phyloP scores from a whole-genome alignment of 2,888 invertebrate species.

The Cryptus viduatorius region DNA sequence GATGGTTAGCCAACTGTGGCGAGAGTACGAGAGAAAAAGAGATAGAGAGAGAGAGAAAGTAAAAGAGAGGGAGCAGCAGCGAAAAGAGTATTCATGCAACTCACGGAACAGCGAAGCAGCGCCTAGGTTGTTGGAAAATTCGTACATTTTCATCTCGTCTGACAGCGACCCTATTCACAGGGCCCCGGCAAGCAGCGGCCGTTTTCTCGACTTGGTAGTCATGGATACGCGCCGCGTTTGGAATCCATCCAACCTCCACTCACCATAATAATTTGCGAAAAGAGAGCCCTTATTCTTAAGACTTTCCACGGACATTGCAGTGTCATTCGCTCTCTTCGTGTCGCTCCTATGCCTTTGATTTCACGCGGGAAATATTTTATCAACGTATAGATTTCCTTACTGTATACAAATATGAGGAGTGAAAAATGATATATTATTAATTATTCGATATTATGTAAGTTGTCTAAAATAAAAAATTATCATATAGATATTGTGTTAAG shows the following conservation, averaged over 20 bases:
- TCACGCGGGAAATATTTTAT: too few relatives aligned
- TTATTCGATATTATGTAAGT: too few relatives aligned
- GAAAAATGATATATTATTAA: too few relatives aligned
- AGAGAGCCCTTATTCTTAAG: slow-evolving; percentile 63
- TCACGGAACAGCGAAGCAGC: slow-evolving; percentile 50
- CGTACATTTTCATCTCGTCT: slow-evolving; percentile 64
- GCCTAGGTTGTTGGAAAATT: slow-evolving; percentile 59
- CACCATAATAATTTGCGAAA: slow-evolving; percentile 70
- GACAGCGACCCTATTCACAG: slow-evolving; percentile 55
- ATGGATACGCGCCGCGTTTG: slow-evolving; percentile 64
- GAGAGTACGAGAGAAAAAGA: not conserved
- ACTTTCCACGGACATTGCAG: slow-evolving; percentile 60
- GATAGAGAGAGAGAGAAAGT: slow-evolving; percentile 2
- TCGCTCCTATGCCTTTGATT: too few relatives aligned
- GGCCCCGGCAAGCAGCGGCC: slow-evolving; percentile 9
- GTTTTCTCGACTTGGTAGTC: slow-evolving; percentile 66
- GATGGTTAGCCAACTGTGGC: slow-evolving; percentile 26
- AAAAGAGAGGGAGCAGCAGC: not conserved
- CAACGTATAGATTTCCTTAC: too few relatives aligned
- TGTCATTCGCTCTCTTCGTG: slow-evolving; percentile 54
- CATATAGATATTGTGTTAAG: too few relatives aligned
- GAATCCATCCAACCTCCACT: slow-evolving; percentile 67
- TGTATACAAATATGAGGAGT: too few relatives aligned
- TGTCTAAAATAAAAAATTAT: too few relatives aligned
- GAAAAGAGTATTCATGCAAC: slow-evolving; percentile 44